phyloP scores from a whole-genome alignment of 2,888 invertebrate species.

The Nematopogon swammerdamellus region DNA sequence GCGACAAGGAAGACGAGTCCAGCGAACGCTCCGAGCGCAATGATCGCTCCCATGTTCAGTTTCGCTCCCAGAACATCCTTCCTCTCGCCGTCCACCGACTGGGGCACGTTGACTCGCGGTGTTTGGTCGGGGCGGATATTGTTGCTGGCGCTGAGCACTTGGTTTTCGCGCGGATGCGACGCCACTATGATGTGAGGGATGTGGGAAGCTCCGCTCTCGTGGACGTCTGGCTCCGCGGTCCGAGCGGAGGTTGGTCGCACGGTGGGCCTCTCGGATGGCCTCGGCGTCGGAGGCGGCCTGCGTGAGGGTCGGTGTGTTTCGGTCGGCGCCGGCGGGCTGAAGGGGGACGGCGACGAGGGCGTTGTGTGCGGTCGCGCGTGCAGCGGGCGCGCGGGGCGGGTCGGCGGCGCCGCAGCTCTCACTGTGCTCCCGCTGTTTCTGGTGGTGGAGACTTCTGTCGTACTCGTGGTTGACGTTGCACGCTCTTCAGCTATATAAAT shows the following conservation, averaged over 20 bases:
- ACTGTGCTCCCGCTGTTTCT: too few relatives aligned
- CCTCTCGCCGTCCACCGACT: constrained; percentile 61
- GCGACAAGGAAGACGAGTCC: constrained; percentile 87
- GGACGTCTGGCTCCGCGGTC: constrained; percentile 32
- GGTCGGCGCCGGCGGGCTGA: constrained; percentile 28
- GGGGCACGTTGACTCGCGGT: constrained; percentile 65
- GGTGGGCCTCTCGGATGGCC: constrained; percentile 21
- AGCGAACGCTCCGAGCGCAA: constrained; percentile 88
- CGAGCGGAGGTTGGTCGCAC: too few relatives aligned
- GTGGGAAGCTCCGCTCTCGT: constrained; percentile 40
- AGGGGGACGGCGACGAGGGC: constrained; percentile 21
- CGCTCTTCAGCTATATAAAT: constrained; percentile 5
- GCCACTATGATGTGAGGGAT: constrained; percentile 59
- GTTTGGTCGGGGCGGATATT: constrained; percentile 62
- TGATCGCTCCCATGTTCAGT: constrained; percentile 81
- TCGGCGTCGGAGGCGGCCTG: constrained; percentile 29
- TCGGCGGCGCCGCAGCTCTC: constrained; percentile 21
- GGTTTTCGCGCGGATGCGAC: constrained; percentile 79
- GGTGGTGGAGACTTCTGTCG: constrained; percentile 7
- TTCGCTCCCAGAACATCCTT: constrained; percentile 62
- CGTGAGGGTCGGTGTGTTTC: constrained; percentile 12
- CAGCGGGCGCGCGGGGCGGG: constrained; percentile 14
- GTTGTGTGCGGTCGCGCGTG: constrained; percentile 5
- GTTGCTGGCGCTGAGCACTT: constrained; percentile 50
- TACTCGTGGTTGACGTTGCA: background rate